These are phyloP conservation scores for Protonibea diacanthus DNA, from an alignment of 2,797 vertebrate genomes.

Conservation along the genomic window DNA sequence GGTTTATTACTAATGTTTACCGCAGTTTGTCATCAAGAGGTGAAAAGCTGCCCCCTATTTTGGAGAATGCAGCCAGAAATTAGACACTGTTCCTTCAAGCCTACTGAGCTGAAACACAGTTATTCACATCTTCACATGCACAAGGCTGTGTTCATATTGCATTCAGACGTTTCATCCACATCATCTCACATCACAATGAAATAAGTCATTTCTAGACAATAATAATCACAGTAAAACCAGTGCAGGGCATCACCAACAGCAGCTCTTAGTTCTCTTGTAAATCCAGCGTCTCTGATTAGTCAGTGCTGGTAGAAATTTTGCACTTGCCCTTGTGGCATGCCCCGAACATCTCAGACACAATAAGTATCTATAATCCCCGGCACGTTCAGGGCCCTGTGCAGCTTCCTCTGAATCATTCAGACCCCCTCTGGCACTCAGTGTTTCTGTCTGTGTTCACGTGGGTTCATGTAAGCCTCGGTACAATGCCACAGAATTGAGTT, in stretches of 20 bases:
- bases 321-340: background rate
- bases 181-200: background rate
- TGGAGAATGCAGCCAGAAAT: too few species aligned
- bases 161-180: background rate
- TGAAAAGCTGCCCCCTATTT: too few species aligned
- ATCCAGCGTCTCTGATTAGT: background rate
- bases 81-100: too few species aligned
- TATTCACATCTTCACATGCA: background rate
- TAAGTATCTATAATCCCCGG: constrained; percentile 16
- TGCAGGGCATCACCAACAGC: background rate
- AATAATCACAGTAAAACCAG: background rate
- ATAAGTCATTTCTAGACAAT: background rate
- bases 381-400: constrained; percentile 19
- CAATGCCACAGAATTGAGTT: background rate
- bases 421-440: constrained; percentile 26
- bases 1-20: too few species aligned
- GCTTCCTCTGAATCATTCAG: constrained; percentile 51
- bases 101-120: background rate
- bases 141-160: background rate
- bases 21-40: too few species aligned
- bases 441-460: constrained; percentile 7
- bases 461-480: background rate
- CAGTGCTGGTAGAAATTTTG: background rate
- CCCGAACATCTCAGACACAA: constrained; percentile 17
- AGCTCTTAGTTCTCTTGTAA: background rate